Percentiles rank a stretch among this genome's conserved stretches.
Evolutionary conservation across 1,140 invertebrate species (phyloP).

Genomic region (Aporrectodea caliginosa): DNA sequence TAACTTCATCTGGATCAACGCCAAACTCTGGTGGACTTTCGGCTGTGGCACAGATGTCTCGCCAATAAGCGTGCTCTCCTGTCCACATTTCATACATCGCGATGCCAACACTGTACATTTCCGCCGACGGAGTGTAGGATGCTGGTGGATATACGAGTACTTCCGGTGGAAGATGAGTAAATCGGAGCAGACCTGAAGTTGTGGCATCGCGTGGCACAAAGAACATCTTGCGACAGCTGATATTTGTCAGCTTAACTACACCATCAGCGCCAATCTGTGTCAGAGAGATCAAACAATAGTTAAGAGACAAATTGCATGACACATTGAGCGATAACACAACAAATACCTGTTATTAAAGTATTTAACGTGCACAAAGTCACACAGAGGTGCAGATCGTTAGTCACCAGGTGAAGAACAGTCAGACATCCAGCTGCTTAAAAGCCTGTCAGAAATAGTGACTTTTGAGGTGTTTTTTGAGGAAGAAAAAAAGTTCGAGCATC

Average conservation of each 20-base stretch:
- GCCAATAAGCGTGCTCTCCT: not conserved
- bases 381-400: no score
- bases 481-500: no score
- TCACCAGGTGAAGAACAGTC: no score
- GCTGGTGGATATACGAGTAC: not conserved
- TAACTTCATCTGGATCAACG: not conserved
- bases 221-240: not conserved
- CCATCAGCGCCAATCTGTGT: not conserved
- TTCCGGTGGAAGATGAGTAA: not conserved
- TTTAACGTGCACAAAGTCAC: no score
- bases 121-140: not conserved
- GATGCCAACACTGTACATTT: conserved; percentile 15
- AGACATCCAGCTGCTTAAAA: no score
- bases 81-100: conserved; percentile 10
- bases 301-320: no score
- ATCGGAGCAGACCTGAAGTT: not conserved
- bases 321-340: no score
- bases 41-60: not conserved
- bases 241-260: not conserved
- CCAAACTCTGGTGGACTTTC: not conserved
- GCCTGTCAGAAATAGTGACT: no score
- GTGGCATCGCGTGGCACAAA: not conserved
- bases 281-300: no score
- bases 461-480: no score
- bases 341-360: no score